Evolutionary conservation across 2,888 invertebrate species (phyloP), one percentile per base, ranked within the genome.

Genomic region (Ichneumoninae sp.): DNA sequence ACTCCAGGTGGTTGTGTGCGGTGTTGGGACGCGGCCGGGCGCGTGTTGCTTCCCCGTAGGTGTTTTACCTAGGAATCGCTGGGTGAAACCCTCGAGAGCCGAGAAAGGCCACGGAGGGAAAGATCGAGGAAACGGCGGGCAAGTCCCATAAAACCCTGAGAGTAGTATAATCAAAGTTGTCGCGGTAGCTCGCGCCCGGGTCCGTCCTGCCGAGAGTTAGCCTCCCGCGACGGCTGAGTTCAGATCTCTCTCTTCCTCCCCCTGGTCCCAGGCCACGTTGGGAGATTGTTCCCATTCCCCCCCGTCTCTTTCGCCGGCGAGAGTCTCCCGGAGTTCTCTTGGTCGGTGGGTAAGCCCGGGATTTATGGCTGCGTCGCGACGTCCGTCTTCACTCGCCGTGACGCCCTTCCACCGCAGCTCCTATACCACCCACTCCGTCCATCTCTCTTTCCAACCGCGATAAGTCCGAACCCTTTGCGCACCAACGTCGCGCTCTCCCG

Each of bases 301-400:
- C 66, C 60, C 62, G 10, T 52, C 72, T 76, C 76, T 72, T 62
- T n/a, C 71, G 30, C 65, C 33, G 52, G 26, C 52, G 84, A 79
- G 86, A 76, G 69, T 57, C 66, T 77, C 74, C 68, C 77, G 68
- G 13, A 62, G 60, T 66, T 88, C 89, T 90, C 92, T 89, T 89
- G 91, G 92, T 92, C 90, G 91, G 90, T 89, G 92, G 89, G 92
- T 93, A 93, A 93, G 91, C 92, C 86, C 83, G 87, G 90, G 92
- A 93, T 93, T 93, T 93, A 93, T 93, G 90, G 92, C 88, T 90
- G 92, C 93, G 93, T 92, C 93, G 92, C 93, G 93, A 93, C 93
- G 93, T 93, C 93, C 93, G 93, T 93, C 93, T 93, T 93, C 93
- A 93, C 93, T 93, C 91, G 91, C 91, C 93, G 93, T 93, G 93